Evolutionary conservation across 2,888 invertebrate species (phyloP).

Genomic region (Leucoptera coffeella): DNA sequence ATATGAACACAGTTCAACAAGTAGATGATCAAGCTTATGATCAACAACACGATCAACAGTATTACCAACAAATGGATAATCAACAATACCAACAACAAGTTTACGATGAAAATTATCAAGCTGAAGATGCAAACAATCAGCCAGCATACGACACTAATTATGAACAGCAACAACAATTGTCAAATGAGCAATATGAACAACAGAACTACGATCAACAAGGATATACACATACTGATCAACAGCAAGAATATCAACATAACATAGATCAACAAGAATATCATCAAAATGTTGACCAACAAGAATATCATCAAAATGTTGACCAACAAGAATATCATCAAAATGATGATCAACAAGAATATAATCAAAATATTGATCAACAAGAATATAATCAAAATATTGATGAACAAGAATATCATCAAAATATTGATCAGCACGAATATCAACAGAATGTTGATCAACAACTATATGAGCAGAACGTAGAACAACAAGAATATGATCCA

Average conservation of each 20-base stretch:
- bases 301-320: slow-evolving; percentile 6
- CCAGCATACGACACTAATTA: slow-evolving; percentile 23
- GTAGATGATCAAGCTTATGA: slow-evolving; percentile 15
- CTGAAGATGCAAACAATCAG: slow-evolving; percentile 4
- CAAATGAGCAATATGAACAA: slow-evolving; percentile 3
- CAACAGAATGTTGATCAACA: slow-evolving; percentile 7
- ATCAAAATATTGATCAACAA: slow-evolving; percentile 5
- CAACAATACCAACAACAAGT: too few relatives aligned
- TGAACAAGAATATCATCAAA: too few relatives aligned
- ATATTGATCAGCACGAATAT: slow-evolving; percentile 3
- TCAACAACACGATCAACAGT: slow-evolving; percentile 9
- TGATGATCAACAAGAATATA: neutral
- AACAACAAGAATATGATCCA: slow-evolving; percentile 3
- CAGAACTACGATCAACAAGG: slow-evolving; percentile 5
- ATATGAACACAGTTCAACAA: slow-evolving; percentile 12
- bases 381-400: too few relatives aligned
- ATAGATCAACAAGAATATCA: slow-evolving; percentile 3
- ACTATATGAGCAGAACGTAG: slow-evolving; percentile 7
- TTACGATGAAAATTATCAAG: slow-evolving; percentile 5
- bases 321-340: slow-evolving; percentile 8
- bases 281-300: slow-evolving; percentile 5
- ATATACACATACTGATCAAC: slow-evolving; percentile 3
- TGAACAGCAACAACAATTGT: slow-evolving; percentile 29
- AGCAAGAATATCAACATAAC: slow-evolving; percentile 7
- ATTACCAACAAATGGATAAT: too few relatives aligned